Evolutionary conservation across 30 jellyfish, hydroid and myxozoan genomes (phyloP), one percentile per base, ranked within the genome.

Genomic region (Aurelia sp.): DNA sequence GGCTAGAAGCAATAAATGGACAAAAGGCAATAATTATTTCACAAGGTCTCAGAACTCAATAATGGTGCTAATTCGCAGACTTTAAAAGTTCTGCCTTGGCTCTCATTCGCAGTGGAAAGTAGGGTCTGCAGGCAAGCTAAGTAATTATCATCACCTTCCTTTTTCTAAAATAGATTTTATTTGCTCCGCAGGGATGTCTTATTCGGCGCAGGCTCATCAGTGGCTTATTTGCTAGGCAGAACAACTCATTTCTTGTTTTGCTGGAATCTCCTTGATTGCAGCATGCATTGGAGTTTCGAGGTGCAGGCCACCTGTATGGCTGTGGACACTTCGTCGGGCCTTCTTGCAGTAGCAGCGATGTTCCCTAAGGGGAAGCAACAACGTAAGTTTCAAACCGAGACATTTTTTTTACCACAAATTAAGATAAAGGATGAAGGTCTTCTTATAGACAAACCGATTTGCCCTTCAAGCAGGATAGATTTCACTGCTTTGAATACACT

Each of bases 181-280:
- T 44, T 10, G 10, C 16, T 60, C 66, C 35, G 4, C 57, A 82
- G 91, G 15, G 84, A 82, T n/a, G 79, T 92, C 1, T 67, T 44
- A 47, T 92, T 92, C 67, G 91, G 98, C 37, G 58, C 85, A 20
- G 84, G 86, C 48, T 58, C 90, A 13, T 86, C 98, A n/a, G 78
- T 86, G 35, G 87, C 82, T 40, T 92, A 85, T 62, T 57, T 92
- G 66, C 71, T 88, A 55, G 90, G 96, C n/a, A 79, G 81, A 59
- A 78, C 98, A 6, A 71, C 69, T 18, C 89, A 92, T 44, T 85
- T 66, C 69, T 74, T 92, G 44, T 27, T 86, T 13, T 73, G 88
- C 67, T 92, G 98, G 98, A 81, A 92, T 62, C 85, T 92, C 3
- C 73, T 80, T 6, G 68, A 96, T 19, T 86, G 92, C 62, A 40